Conservation (phyloP, 2,797 vertebrate species). For the Siniperca undulata region DNA sequence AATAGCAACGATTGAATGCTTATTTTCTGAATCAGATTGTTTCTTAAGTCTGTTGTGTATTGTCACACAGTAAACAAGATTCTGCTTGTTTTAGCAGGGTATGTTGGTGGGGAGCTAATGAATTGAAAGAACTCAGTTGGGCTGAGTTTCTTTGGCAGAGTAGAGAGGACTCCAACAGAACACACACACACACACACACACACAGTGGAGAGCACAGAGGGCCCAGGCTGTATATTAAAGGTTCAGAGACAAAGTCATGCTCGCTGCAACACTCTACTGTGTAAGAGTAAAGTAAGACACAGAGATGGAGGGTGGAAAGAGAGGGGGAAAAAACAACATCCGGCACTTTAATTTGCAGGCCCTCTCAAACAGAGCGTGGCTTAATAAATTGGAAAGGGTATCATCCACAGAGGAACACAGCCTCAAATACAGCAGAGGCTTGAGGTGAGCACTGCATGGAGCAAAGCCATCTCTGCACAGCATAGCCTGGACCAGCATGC, state of each 20-base stretch:
- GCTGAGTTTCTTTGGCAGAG: slow-evolving; percentile 50
- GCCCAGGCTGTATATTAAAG: slow-evolving; percentile 72
- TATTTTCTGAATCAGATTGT: slow-evolving; percentile 44
- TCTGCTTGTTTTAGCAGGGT: slow-evolving; percentile 42
- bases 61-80: slow-evolving; percentile 54
- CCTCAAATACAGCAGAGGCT: slow-evolving; percentile 55
- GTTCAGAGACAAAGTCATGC: slow-evolving; percentile 77
- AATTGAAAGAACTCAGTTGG: slow-evolving; percentile 68
- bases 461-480: slow-evolving; percentile 28
- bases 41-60: slow-evolving; percentile 47
- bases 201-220: slow-evolving; percentile 45
- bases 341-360: slow-evolving; percentile 75
- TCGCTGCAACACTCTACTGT: slow-evolving; percentile 54
- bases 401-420: slow-evolving; percentile 73
- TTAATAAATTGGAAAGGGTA: slow-evolving; percentile 84
- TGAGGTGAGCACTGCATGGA: slow-evolving; percentile 39
- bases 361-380: slow-evolving; percentile 72
- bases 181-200: slow-evolving; percentile 35
- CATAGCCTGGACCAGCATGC: slow-evolving; percentile 12
- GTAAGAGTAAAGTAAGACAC: slow-evolving; percentile 32
- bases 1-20: slow-evolving; percentile 3
- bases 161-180: slow-evolving; percentile 37
- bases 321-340: slow-evolving; percentile 43
- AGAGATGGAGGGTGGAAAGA: slow-evolving; percentile 39
- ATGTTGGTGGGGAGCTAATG: slow-evolving; percentile 56